These are phyloP conservation scores for Chanos chanos DNA, from an alignment of 2,797 vertebrate genomes.

Conservation along the genomic window DNA sequence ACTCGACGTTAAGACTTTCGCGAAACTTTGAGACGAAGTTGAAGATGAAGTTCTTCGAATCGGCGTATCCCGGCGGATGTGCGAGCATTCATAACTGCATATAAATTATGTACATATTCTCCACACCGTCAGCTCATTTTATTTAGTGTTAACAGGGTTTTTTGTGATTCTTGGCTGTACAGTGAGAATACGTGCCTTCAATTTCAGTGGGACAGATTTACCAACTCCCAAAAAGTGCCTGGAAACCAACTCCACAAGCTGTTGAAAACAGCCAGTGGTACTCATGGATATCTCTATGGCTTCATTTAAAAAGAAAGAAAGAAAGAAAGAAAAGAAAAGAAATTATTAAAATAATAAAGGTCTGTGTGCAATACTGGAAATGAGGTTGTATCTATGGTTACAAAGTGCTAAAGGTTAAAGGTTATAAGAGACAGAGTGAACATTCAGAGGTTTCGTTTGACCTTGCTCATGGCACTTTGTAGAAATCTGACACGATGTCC, in stretches of 20 bases:
- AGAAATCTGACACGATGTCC: no score
- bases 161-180: constrained; percentile 18
- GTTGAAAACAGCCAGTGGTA: not conserved
- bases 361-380: no score
- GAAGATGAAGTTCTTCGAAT: not conserved
- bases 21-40: no score
- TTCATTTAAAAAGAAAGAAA: not conserved
- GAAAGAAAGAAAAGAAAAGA: not conserved
- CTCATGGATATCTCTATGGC: no score
- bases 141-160: constrained; percentile 22
- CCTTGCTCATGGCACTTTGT: no score
- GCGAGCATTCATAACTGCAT: not conserved
- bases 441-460: no score
- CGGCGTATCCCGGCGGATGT: not conserved
- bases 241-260: not conserved
- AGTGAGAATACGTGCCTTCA: constrained; percentile 22
- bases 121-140: constrained; percentile 1
- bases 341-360: no score
- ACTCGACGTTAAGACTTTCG: no score
- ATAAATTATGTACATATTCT: constrained; percentile 15
- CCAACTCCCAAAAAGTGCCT: not conserved
- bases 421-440: no score
- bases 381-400: no score
- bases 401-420: no score
- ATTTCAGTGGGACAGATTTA: constrained; percentile 15